Conservation (phyloP, 1,140 invertebrate genomes). For the Cydia fagiglandana region DNA sequence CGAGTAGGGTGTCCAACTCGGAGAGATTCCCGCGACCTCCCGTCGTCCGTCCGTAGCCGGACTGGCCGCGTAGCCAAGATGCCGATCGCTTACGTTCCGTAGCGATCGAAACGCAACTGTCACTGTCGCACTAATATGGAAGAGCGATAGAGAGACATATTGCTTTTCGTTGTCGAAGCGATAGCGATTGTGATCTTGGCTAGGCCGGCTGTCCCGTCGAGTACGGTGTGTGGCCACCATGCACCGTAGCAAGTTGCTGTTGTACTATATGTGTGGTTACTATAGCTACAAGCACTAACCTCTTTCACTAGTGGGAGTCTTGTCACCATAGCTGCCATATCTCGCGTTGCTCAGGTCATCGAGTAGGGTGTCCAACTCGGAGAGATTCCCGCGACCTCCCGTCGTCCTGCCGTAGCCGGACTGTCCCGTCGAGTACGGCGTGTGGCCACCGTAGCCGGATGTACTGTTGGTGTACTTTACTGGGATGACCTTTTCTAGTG, state of each 20-base stretch:
- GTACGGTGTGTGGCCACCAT: slow-evolving; percentile 41
- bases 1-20: slow-evolving; percentile 93
- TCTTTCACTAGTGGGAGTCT: slow-evolving; percentile 55
- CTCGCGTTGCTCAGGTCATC: slow-evolving; percentile 94
- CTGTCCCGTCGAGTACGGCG: slow-evolving; percentile 46
- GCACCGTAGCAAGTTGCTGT: no score
- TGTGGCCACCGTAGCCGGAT: slow-evolving; percentile 46
- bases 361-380: slow-evolving; percentile 94
- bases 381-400: slow-evolving; percentile 84
- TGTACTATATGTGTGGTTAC: no score
- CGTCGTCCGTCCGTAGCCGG: slow-evolving; percentile 63
- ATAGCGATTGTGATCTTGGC: no score
- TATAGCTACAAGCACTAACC: slow-evolving; percentile 47
- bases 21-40: slow-evolving; percentile 85
- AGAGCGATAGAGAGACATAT: no score
- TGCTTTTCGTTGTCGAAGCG: no score
- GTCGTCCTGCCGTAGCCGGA: slow-evolving; percentile 63
- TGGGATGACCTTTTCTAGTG: slow-evolving; percentile 62
- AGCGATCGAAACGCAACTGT: no score
- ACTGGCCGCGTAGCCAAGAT: no score
- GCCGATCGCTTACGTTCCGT: no score
- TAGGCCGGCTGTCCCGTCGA: slow-evolving; percentile 49
- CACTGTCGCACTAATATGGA: no score
- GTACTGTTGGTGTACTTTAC: slow-evolving; percentile 61
- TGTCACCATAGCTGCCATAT: slow-evolving; percentile 81